phyloP scores from a whole-genome alignment of 2,888 invertebrate genomes.

The Napeogenes inachia region DNA sequence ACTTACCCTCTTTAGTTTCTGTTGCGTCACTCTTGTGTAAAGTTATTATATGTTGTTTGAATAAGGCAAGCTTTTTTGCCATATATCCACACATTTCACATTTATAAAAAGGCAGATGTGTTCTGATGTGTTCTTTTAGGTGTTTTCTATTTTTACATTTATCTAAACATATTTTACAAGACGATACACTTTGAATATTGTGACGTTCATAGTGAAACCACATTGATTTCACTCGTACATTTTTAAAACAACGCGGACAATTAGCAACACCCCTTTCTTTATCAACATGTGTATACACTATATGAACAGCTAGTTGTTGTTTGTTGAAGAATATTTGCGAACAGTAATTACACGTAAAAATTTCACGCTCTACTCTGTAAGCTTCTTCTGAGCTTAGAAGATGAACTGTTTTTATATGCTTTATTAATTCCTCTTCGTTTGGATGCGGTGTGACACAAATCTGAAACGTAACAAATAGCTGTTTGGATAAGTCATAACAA shows the following conservation, averaged over 20 bases:
- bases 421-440: slow-evolving; percentile 1
- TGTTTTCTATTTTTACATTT: slow-evolving; percentile 5
- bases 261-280: neutral
- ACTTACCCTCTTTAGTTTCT: neutral
- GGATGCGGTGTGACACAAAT: neutral
- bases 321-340: slow-evolving; percentile 6
- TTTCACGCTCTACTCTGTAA: neutral
- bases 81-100: slow-evolving; percentile 7
- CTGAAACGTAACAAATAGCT: neutral
- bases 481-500: too few relatives aligned
- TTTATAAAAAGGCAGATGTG: neutral
- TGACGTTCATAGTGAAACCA: neutral
- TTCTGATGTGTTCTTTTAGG: neutral
- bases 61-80: neutral
- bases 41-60: neutral
- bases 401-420: slow-evolving; percentile 2
- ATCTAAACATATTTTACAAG: slow-evolving; percentile 1
- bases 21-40: neutral
- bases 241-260: neutral
- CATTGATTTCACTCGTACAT: neutral
- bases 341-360: neutral
- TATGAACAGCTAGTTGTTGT: slow-evolving; percentile 2
- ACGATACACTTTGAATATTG: neutral
- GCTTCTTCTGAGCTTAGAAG: neutral
- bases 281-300: neutral